Base-by-base conservation (phyloP, 2,113 vertebrate species). In the Lepisosteus osseus region DNA sequence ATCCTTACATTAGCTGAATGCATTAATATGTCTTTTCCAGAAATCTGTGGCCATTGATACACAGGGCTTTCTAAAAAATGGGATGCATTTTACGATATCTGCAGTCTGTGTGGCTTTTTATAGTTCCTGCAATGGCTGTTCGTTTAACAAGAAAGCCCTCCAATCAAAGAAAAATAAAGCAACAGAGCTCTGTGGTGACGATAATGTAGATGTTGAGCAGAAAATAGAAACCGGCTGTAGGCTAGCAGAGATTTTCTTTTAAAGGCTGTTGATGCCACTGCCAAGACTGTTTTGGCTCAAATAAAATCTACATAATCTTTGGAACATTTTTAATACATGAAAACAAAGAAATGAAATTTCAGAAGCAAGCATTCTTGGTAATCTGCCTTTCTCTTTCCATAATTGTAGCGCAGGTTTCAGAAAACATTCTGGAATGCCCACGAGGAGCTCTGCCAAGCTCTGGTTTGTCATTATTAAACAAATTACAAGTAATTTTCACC, bases 261-360 rank as follows among this genome's bases (percentile, higher is more conserved):
- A 70, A 40, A 57, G 51, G 51, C 68, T 74, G 69, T 70, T 74
- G 29, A 72, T 67, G 62, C 17, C 57, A 67, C 68, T 72, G 67
- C 76, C 74, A 74, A 55, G 61, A 67, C 41, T 67, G 56, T 68
- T 76, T 71, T 72, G 72, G 70, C 74, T 71, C 69, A 61, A 64
- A 68, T 51, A 42, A 54, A 43, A 69, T 69, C 71, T 64, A 65
- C 71, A 69, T 67, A 56, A 69, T 69, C 54, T 76, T 51, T 44
- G 55, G 54, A 64, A 40, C 13, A 54, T 51, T 64, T 76, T 72
- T 61, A 68, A 61, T 61, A 68, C 44, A 43, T 29, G 3, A 9
- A 45, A 61, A 12, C 45, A 14, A 47, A 71, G 8, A 45, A 54
- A 54, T 12, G 15, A 61, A 70, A 70, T 42, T 70, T 70, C 17